Evolutionary conservation across 2,113 vertebrate genomes (phyloP), one percentile per base, ranked within the genome.

Genomic region (Rattus rattus): DNA sequence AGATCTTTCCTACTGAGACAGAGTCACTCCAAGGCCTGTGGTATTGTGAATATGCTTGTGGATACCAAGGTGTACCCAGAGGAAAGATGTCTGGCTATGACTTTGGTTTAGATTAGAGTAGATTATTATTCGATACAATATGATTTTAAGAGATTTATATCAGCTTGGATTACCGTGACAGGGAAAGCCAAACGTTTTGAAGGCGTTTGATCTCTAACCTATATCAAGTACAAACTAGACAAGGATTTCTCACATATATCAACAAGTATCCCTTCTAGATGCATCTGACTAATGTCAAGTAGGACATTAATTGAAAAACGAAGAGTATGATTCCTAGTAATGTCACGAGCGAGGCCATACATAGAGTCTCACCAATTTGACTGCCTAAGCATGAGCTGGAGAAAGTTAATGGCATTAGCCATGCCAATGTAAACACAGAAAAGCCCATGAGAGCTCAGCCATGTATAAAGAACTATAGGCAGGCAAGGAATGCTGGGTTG

Each of bases 131-230:
- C 73, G 85, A 73, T 63, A 63, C 56, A 88, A 1, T 10, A 91
- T 84, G 49, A 84, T 92, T 95, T 87, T 49, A 61, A 94, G 73
- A 12, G 22, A 88, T 61, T 86, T 90, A 33, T 7, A 75, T 59
- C n/a, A 94, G n/a, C 7, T 87, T 87, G 67, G 61, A 56, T n/a
- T 95, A 26, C 93, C 76, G 17, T 16, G 20, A 16, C 4, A 81
- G 52, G 24, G 6, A 73, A 91, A 65, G 6, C 63, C 33, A 33
- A 85, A 88, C 63, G 85, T 22, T 22, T 77, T 72, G 84, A 10
- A 95, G n/a, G 3, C 2, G 52, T 69, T 90, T 92, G 36, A 73
- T 67, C 5, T 87, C 7, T 13, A 65, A 65, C 3, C 7, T 52
- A 52, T 49, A 89, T 92, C 33, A 94, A 22, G 9, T 80, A 83